Percentiles rank a stretch among this genome's conserved stretches.
Evolutionary conservation across 1,140 invertebrate genomes (phyloP).

Genomic region (Pseudomyrmex concolor): DNA sequence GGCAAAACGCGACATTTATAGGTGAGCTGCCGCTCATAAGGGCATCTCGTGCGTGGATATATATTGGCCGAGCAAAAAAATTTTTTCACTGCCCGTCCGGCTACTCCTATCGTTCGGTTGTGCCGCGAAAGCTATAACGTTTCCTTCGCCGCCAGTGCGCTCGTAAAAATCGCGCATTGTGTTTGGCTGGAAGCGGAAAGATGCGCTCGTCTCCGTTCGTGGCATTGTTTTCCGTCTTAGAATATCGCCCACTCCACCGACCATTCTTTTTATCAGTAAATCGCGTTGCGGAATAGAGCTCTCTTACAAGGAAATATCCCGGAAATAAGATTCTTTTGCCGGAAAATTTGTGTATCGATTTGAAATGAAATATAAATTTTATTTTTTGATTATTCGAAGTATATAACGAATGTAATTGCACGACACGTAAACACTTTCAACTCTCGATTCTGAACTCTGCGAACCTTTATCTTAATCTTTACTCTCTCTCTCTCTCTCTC

Average conservation of each 20-base stretch:
- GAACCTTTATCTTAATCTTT: too few relatives aligned
- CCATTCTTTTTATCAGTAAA: slow-evolving; percentile 33
- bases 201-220: slow-evolving; percentile 61
- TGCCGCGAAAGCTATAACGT: slow-evolving; percentile 56
- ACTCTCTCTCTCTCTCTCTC: too few relatives aligned
- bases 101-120: slow-evolving; percentile 44
- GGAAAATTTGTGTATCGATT: too few relatives aligned
- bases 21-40: slow-evolving; percentile 3
- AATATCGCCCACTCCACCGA: slow-evolving; percentile 28
- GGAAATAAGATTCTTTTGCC: too few relatives aligned
- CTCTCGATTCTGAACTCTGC: too few relatives aligned
- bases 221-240: slow-evolving; percentile 61
- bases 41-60: slow-evolving; percentile 34
- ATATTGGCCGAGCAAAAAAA: slow-evolving; percentile 36
- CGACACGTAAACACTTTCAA: too few relatives aligned
- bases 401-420: too few relatives aligned
- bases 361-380: too few relatives aligned
- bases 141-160: slow-evolving; percentile 40
- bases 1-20: slow-evolving; percentile 48
- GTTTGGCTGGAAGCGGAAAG: slow-evolving; percentile 72
- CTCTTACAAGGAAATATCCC: too few relatives aligned
- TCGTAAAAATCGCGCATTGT: slow-evolving; percentile 74
- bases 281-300: not conserved
- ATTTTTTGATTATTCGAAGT: too few relatives aligned
- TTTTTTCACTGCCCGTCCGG: slow-evolving; percentile 36